Evolutionary conservation across 2,113 vertebrate species (phyloP).

Genomic region (Zeus faber): DNA sequence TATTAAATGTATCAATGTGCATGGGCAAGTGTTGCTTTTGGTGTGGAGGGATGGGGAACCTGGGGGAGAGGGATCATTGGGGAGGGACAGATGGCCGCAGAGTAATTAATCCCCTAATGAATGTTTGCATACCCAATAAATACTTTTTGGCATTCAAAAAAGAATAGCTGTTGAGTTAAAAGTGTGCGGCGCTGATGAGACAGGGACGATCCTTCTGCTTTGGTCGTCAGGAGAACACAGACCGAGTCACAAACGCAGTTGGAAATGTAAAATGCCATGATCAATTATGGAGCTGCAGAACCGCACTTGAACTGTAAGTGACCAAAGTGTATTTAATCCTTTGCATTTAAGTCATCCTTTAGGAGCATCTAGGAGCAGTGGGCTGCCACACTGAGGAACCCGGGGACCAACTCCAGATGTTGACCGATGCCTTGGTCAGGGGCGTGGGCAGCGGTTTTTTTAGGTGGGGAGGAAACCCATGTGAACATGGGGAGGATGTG

Average conservation of each 20-base stretch:
- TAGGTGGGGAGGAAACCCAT: too few relatives aligned
- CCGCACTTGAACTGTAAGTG: too few relatives aligned
- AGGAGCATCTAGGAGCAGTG: too few relatives aligned
- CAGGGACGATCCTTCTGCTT: background rate
- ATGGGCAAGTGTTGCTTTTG: background rate
- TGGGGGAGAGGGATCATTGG: slow-evolving; percentile 12
- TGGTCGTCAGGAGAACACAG: background rate
- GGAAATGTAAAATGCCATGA: too few relatives aligned
- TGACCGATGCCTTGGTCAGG: too few relatives aligned
- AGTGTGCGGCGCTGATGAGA: slow-evolving; percentile 39
- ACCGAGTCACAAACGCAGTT: slow-evolving; percentile 43
- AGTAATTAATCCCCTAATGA: slow-evolving; percentile 24
- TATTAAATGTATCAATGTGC: background rate
- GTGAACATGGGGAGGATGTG: too few relatives aligned
- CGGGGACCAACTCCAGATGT: too few relatives aligned
- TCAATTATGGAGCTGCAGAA: too few relatives aligned
- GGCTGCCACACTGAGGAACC: too few relatives aligned
- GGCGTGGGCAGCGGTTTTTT: too few relatives aligned
- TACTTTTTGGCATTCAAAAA: slow-evolving; percentile 47
- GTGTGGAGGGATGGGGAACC: background rate
- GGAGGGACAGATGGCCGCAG: slow-evolving; percentile 46
- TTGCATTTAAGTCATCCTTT: too few relatives aligned
- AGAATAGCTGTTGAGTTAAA: slow-evolving; percentile 40
- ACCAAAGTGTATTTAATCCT: too few relatives aligned
- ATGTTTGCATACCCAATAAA: slow-evolving; percentile 48